These are phyloP conservation scores for Ibidorhyncha struthersii DNA, from an alignment of 2,113 vertebrate species.

Conservation along the genomic window DNA sequence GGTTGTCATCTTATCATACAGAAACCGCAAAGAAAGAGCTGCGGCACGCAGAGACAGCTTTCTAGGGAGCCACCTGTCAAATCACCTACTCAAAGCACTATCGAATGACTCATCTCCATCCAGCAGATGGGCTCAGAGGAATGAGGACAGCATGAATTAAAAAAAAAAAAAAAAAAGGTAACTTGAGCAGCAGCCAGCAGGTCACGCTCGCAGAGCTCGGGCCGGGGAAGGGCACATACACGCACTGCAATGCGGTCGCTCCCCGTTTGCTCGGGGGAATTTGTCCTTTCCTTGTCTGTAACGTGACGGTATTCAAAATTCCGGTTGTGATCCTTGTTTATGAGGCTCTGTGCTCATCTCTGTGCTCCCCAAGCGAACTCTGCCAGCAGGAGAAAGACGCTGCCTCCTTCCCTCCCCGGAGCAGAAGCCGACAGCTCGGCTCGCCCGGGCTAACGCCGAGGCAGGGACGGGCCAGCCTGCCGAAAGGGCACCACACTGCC, in stretches of 20 bases:
- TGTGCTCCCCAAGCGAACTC: not conserved
- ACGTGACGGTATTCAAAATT: not conserved
- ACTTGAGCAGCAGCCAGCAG: not conserved
- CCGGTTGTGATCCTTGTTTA: fast-evolving
- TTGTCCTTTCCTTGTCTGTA: not conserved
- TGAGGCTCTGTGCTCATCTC: fast-evolving
- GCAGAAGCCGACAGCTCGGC: not conserved
- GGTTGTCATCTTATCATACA: not conserved
- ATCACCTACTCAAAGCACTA: not conserved
- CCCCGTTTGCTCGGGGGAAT: not conserved
- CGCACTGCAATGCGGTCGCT: not conserved
- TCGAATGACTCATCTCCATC: conserved; percentile 22
- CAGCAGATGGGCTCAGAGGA: conserved; percentile 8
- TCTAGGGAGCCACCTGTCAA: conserved; percentile 25
- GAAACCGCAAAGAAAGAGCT: not conserved
- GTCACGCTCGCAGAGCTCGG: fast-evolving
- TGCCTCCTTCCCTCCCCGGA: not conserved
- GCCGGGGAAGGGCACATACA: not conserved
- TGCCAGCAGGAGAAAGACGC: not conserved
- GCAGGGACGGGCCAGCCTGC: not conserved
- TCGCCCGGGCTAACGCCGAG: not conserved
- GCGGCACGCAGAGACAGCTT: not conserved
- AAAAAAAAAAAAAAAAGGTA: not conserved
- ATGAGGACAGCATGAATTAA: not conserved
- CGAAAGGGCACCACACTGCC: not conserved